These are phyloP conservation scores for Leucoraja erinaceus DNA, from an alignment of 2,113 vertebrate genomes.

Conservation along the genomic window DNA sequence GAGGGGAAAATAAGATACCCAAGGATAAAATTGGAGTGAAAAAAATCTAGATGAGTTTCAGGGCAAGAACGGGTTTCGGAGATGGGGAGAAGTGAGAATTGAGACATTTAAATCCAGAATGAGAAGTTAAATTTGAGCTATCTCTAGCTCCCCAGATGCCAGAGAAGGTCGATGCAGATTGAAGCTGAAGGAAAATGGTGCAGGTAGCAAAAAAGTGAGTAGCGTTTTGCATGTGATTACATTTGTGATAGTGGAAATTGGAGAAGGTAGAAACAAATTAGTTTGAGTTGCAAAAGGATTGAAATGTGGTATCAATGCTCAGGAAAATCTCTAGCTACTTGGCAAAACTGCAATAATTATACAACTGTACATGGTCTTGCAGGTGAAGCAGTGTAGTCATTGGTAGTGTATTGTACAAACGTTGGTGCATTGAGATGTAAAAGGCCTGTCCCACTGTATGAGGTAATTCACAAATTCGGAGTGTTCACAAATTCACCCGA, in stretches of 20 bases:
- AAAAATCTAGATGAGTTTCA: not conserved
- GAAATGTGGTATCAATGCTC: not conserved
- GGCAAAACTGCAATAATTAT: not conserved
- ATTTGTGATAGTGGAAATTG: not conserved
- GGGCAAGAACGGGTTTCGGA: not conserved
- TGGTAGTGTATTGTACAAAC: not conserved
- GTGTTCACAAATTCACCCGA: too few species aligned
- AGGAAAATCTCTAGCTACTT: not conserved
- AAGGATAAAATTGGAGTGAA: not conserved
- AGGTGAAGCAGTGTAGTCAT: not conserved
- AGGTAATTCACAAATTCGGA: too few species aligned
- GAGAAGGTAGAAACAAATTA: not conserved
- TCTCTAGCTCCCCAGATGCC: not conserved
- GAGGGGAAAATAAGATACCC: too few species aligned
- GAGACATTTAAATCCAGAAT: not conserved
- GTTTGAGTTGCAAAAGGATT: not conserved
- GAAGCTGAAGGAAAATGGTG: not conserved
- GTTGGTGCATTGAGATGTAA: not conserved
- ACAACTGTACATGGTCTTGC: not conserved
- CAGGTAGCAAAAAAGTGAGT: not conserved
- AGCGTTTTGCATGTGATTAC: not conserved
- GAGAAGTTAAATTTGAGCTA: not conserved
- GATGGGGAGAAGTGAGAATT: not conserved
- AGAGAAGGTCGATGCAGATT: not conserved
- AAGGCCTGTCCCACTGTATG: too few species aligned